phyloP scores from a whole-genome alignment of 2,113 vertebrate genomes.

The Anseranas semipalmata region DNA sequence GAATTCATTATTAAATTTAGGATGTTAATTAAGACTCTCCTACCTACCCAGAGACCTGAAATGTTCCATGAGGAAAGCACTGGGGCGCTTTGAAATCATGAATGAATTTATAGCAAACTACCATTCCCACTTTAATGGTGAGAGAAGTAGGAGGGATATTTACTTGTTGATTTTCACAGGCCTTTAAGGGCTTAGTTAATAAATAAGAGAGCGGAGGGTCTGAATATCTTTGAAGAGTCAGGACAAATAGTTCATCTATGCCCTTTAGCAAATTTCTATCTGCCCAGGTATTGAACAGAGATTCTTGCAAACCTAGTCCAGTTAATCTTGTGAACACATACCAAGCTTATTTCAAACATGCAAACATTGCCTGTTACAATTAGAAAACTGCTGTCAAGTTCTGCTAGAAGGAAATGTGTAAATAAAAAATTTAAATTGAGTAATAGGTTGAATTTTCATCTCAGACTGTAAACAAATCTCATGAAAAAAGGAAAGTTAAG shows the following conservation, averaged over 20 bases:
- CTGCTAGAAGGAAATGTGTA: not conserved
- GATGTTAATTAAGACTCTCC: not conserved
- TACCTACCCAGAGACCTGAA: not conserved
- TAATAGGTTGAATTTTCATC: not conserved
- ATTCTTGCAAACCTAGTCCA: not conserved
- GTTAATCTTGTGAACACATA: not conserved
- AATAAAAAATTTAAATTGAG: not conserved
- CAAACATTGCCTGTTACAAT: not conserved
- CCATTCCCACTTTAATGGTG: not conserved
- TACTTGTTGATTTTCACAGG: not conserved
- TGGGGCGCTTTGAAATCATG: not conserved
- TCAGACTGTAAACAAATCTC: not conserved
- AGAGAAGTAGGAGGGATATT: not conserved
- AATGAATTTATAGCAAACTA: not conserved
- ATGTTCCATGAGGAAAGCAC: not conserved
- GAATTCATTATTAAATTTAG: not conserved
- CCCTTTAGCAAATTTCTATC: not conserved
- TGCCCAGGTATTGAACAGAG: not conserved
- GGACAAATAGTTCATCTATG: not conserved
- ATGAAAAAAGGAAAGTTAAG: not conserved
- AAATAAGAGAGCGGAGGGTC: not conserved
- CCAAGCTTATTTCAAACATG: not conserved
- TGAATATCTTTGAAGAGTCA: not conserved
- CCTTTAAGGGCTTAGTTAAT: not conserved
- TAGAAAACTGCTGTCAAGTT: not conserved